Percentiles rank a stretch among this genome's conserved stretches.
Conservation (phyloP, 2,113 vertebrate species). For the Protobothrops mucrosquamatus region DNA sequence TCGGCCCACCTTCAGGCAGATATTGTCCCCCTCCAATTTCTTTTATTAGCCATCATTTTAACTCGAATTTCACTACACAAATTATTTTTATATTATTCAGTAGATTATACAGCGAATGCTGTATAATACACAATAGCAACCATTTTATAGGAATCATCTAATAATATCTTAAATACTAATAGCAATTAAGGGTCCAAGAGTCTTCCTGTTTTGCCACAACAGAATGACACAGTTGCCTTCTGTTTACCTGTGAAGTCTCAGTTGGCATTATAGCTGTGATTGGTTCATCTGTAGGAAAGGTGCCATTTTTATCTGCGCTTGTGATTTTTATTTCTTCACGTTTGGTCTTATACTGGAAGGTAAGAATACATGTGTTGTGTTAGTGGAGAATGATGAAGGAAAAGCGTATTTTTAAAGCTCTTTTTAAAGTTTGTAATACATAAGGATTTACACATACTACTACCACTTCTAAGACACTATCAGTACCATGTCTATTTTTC, state of each 20-base stretch:
- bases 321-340: conserved; percentile 77
- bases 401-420: background rate
- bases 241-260: conserved; percentile 66
- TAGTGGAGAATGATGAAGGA: conserved; percentile 1
- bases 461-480: background rate
- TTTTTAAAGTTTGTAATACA: background rate
- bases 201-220: background rate
- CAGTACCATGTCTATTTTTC: background rate
- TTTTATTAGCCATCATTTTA: background rate
- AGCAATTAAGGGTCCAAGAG: background rate
- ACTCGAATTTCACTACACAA: background rate
- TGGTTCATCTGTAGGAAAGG: conserved; percentile 43
- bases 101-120: background rate
- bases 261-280: conserved; percentile 65
- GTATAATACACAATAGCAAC: background rate
- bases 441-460: background rate
- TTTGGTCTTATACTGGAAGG: conserved; percentile 90
- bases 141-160: background rate
- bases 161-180: background rate
- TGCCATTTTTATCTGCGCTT: conserved; percentile 46
- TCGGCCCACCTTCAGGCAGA: background rate
- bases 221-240: background rate
- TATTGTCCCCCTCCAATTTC: background rate
- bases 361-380: background rate
- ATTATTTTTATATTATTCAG: background rate